Percentiles rank a stretch among this genome's conserved stretches.
phyloP scores from a whole-genome alignment of 1,140 invertebrate genomes.

The Ruditapes philippinarum region DNA sequence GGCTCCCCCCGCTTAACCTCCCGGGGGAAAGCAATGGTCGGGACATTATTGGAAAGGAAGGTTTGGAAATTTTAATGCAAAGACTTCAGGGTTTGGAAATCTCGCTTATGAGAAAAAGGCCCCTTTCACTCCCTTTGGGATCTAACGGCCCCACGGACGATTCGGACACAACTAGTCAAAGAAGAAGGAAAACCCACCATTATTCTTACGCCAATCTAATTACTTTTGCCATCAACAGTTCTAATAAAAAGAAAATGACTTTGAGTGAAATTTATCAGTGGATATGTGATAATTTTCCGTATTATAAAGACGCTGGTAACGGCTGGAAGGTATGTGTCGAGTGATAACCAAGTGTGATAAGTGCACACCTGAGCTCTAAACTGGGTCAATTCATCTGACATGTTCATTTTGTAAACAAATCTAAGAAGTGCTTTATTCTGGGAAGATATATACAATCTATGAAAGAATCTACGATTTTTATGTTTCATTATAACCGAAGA shows the following conservation, averaged over 20 bases:
- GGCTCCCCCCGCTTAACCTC: conserved; percentile 88
- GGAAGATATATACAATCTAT: too few relatives aligned
- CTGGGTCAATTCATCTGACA: too few relatives aligned
- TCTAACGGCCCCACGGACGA: conserved; percentile 81
- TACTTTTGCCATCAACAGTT: conserved; percentile 91
- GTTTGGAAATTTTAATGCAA: conserved; percentile 74
- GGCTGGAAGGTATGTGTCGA: conserved; percentile 91
- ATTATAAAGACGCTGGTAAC: conserved; percentile 91
- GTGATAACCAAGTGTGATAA: background rate
- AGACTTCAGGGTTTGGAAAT: conserved; percentile 76
- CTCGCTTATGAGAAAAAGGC: conserved; percentile 82
- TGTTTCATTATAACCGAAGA: too few relatives aligned
- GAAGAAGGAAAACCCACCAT: conserved; percentile 88
- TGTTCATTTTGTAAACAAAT: too few relatives aligned
- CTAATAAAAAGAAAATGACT: conserved; percentile 88
- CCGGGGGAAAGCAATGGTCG: too few relatives aligned
- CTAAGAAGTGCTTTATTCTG: too few relatives aligned
- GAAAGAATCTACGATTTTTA: too few relatives aligned
- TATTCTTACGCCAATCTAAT: conserved; percentile 92
- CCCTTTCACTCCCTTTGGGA: conserved; percentile 83
- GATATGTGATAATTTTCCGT: conserved; percentile 88
- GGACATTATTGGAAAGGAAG: conserved; percentile 79
- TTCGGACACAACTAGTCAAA: conserved; percentile 75
- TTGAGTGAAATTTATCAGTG: conserved; percentile 88
- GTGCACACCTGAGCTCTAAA: background rate